A percentile compares a stretch with the other conserved stretches of the same genome.
Conservation (phyloP, 2,797 vertebrate species). For the Kryptolebias ocellatus region DNA sequence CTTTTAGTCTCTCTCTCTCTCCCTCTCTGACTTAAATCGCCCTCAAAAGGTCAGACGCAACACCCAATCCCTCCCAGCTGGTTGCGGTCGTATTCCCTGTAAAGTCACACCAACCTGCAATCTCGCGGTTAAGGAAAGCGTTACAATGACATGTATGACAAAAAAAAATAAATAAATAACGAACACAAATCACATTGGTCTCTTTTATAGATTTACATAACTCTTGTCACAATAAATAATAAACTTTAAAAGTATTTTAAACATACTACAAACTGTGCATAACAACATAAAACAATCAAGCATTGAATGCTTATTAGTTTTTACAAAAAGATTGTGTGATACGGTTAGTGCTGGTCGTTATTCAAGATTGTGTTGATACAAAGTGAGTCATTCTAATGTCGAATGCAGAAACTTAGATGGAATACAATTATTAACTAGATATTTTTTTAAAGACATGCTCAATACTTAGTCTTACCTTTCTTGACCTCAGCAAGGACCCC, state of each 20-base stretch:
- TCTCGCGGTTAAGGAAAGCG: conserved; percentile 1
- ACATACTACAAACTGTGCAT: not conserved
- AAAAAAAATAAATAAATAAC: not conserved
- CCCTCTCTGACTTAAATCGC: conserved; percentile 19
- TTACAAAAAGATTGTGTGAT: not conserved
- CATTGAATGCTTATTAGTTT: too few species aligned
- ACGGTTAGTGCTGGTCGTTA: too few species aligned
- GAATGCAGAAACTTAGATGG: too few species aligned
- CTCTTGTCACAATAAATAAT: not conserved
- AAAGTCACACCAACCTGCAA: not conserved
- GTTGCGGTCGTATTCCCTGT: conserved; percentile 40
- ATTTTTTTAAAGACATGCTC: too few species aligned
- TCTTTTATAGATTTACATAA: not conserved
- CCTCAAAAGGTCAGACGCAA: conserved; percentile 67
- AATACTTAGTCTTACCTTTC: conserved; percentile 79
- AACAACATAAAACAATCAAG: not conserved
- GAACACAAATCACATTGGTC: not conserved
- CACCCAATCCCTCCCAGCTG: conserved; percentile 66
- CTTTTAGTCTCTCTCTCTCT: conserved; percentile 1
- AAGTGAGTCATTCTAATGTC: too few species aligned
- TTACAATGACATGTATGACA: not conserved
- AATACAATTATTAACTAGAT: too few species aligned
- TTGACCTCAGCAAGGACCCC: conserved; percentile 73
- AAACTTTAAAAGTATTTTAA: not conserved
- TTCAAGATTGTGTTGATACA: too few species aligned